These are phyloP conservation scores for Thunnus maccoyii DNA, from an alignment of 2,113 vertebrate genomes.

Conservation along the genomic window DNA sequence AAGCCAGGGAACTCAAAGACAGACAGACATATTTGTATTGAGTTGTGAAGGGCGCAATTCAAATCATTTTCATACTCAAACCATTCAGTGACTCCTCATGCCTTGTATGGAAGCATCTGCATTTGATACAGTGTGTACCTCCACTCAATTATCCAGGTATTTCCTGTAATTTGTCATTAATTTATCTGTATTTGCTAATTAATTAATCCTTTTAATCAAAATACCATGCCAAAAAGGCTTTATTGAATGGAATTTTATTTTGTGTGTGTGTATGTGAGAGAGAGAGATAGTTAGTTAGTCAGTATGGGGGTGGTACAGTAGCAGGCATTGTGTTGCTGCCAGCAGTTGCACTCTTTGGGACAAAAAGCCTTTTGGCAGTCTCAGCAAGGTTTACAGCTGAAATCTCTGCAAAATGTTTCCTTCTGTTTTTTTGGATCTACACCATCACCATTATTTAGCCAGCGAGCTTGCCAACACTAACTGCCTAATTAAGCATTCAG, in stretches of 20 bases:
- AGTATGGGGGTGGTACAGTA: slow-evolving; percentile 20
- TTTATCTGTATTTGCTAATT: not conserved
- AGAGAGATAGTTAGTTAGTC: not conserved
- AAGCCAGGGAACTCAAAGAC: not conserved
- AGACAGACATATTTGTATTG: not conserved
- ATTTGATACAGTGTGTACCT: not conserved
- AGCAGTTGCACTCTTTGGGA: slow-evolving; percentile 53
- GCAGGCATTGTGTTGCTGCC: slow-evolving; percentile 22
- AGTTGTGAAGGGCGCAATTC: not conserved
- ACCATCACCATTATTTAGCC: slow-evolving; percentile 76
- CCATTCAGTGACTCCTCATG: no score
- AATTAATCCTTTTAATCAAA: not conserved
- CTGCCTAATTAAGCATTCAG: slow-evolving; percentile 77
- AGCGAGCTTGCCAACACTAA: slow-evolving; percentile 70
- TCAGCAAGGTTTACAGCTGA: slow-evolving; percentile 58
- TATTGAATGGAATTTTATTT: not conserved
- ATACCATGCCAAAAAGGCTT: slow-evolving; percentile 3
- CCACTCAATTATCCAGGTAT: not conserved
- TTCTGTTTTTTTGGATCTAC: slow-evolving; percentile 72
- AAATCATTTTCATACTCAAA: no score
- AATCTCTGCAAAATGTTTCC: slow-evolving; percentile 69
- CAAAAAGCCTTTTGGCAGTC: slow-evolving; percentile 62
- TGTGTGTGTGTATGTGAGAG: not conserved
- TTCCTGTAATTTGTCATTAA: not conserved
- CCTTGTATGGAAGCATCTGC: not conserved